phyloP scores from a whole-genome alignment of 2,113 vertebrate genomes.

The Promerops cafer region DNA sequence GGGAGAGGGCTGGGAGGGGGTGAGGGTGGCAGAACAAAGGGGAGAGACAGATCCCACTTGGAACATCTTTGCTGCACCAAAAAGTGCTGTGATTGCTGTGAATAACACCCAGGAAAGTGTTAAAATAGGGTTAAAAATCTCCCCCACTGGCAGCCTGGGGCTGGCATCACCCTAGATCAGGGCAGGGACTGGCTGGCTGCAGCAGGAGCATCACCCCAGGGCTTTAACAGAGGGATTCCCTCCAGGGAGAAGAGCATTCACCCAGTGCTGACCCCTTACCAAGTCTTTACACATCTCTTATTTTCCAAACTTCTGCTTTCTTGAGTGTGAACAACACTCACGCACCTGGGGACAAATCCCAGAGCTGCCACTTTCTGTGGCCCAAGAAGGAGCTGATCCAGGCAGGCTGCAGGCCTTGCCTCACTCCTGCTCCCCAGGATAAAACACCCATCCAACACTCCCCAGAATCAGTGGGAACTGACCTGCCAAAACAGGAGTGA shows the following conservation, averaged over 20 bases:
- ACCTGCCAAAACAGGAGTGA: rapidly evolving
- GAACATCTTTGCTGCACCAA: background rate
- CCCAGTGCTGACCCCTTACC: background rate
- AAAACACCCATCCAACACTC: background rate
- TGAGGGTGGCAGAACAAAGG: background rate
- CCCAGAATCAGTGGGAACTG: background rate
- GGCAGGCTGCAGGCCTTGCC: background rate
- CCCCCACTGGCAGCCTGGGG: background rate
- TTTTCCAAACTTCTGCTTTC: background rate
- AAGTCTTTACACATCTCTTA: background rate
- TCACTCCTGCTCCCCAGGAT: background rate
- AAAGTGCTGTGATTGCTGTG: rapidly evolving
- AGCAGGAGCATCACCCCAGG: background rate
- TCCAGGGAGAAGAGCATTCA: background rate
- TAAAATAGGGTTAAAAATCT: background rate
- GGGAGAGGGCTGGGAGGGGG: background rate
- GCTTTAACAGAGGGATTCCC: background rate
- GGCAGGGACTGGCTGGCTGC: background rate
- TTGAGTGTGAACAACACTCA: rapidly evolving
- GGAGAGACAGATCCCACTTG: background rate
- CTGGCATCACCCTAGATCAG: rapidly evolving
- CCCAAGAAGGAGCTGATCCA: background rate
- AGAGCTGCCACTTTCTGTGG: background rate
- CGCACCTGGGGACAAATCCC: background rate
- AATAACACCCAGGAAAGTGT: background rate